A percentile compares a stretch with the other conserved stretches of the same genome.
phyloP scores from a whole-genome alignment of 2,113 vertebrate genomes.

The Philantomba maxwellii region DNA sequence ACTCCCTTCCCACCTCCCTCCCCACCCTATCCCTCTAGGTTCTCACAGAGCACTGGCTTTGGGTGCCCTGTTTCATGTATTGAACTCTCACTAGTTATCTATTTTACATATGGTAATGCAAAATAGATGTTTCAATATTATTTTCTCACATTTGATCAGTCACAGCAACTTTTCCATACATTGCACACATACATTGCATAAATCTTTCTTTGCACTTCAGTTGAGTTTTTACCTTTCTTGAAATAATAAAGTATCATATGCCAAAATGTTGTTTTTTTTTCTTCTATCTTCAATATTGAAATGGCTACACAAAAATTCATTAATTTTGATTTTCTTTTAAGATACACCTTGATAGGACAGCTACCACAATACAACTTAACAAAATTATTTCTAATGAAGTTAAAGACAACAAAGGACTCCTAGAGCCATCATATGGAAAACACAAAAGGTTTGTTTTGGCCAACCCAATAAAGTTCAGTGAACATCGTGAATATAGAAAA shows the following conservation, averaged over 20 bases:
- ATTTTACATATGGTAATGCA: not conserved
- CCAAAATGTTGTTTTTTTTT: not conserved
- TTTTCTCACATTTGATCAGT: not conserved
- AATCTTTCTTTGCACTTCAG: not conserved
- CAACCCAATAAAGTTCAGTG: not conserved
- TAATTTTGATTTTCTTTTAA: not conserved
- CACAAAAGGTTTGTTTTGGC: not conserved
- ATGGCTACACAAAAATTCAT: not conserved
- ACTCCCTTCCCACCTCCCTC: not conserved
- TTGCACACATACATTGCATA: not conserved
- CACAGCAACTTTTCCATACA: not conserved
- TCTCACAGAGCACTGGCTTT: not conserved
- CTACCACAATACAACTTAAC: not conserved
- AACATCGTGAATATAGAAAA: not conserved
- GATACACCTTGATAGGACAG: not conserved
- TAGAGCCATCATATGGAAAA: not conserved
- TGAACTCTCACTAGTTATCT: not conserved
- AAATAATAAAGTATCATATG: not conserved
- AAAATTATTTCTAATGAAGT: not conserved
- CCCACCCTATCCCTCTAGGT: not conserved
- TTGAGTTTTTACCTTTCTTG: not conserved
- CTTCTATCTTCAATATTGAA: not conserved
- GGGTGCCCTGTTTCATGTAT: not conserved
- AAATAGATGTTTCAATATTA: not conserved
- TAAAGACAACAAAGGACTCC: not conserved